phyloP scores from a whole-genome alignment of 2,888 invertebrate genomes.

The Cistogaster globosa region DNA sequence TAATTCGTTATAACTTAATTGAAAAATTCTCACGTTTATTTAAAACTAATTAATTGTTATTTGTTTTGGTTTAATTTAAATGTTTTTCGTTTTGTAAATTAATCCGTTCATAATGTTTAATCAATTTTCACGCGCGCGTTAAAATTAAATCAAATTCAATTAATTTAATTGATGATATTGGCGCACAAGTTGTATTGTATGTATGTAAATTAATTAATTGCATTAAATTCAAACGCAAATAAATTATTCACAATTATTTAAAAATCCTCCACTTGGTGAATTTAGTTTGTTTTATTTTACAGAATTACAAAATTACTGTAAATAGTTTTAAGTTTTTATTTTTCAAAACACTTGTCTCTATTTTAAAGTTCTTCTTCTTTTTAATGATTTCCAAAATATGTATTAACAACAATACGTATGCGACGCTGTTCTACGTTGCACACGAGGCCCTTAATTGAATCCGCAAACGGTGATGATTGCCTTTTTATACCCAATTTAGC shows the following conservation, averaged over 20 bases:
- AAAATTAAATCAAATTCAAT: constrained; percentile 78
- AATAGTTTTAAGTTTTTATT: constrained; percentile 51
- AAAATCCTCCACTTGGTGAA: constrained; percentile 45
- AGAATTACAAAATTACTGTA: constrained; percentile 56
- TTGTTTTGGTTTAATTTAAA: constrained; percentile 74
- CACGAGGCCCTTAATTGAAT: constrained; percentile 83
- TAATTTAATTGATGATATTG: constrained; percentile 74
- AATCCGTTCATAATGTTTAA: constrained; percentile 76
- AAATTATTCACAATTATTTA: constrained; percentile 56
- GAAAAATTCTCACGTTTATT: constrained; percentile 64
- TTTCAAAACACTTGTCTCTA: constrained; percentile 60
- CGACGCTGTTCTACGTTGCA: constrained; percentile 76
- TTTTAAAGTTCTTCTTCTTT: constrained; percentile 62
- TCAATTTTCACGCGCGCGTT: constrained; percentile 76
- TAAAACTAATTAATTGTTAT: constrained; percentile 39
- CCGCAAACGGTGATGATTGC: constrained; percentile 86
- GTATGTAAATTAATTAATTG: constrained; percentile 80
- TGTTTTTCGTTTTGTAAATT: constrained; percentile 83
- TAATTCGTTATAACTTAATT: constrained; percentile 47
- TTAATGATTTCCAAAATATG: constrained; percentile 26
- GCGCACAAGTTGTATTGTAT: constrained; percentile 57
- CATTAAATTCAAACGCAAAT: constrained; percentile 73
- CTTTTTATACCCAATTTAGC: constrained; percentile 84
- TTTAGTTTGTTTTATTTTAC: constrained; percentile 41
- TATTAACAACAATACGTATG: constrained; percentile 59